phyloP scores from a whole-genome alignment of 2,113 vertebrate genomes.

The Semnornis frantzii region DNA sequence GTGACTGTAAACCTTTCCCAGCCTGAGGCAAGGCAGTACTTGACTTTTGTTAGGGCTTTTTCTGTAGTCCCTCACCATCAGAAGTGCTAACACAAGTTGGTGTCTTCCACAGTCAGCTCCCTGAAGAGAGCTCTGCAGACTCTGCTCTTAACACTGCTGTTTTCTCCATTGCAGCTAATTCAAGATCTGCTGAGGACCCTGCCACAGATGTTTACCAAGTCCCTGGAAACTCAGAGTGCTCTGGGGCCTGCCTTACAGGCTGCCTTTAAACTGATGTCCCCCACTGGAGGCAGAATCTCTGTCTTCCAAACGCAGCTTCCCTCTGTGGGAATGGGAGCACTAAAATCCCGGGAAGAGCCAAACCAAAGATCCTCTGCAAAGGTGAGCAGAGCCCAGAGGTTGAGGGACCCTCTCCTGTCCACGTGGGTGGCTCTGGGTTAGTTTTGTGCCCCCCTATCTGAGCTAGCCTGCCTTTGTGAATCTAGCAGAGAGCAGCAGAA shows the following conservation, averaged over 20 bases:
- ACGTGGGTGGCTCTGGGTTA: neutral
- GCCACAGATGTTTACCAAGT: slow-evolving; percentile 92
- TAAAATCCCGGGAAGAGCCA: slow-evolving; percentile 92
- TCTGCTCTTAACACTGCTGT: neutral
- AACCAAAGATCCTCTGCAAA: slow-evolving; percentile 90
- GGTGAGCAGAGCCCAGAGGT: slow-evolving; percentile 68
- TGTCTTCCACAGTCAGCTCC: neutral
- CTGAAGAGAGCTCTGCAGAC: neutral
- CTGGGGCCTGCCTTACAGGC: slow-evolving; percentile 93
- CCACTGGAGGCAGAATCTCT: slow-evolving; percentile 92
- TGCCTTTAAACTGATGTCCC: slow-evolving; percentile 92
- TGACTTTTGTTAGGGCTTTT: neutral
- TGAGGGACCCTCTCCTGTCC: neutral
- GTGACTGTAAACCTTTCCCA: neutral
- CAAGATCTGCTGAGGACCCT: slow-evolving; percentile 91
- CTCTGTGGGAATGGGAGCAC: slow-evolving; percentile 87
- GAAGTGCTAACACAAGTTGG: neutral
- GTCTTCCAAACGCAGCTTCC: slow-evolving; percentile 97
- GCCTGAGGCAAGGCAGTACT: neutral
- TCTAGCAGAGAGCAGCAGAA: neutral
- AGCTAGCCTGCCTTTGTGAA: neutral
- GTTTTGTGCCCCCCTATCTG: neutral
- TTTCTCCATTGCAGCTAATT: slow-evolving; percentile 82
- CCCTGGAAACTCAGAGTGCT: slow-evolving; percentile 94
- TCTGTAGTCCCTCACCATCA: neutral